Conservation (phyloP, 1,140 invertebrate genomes). For the Drosophila sechellia region DNA sequence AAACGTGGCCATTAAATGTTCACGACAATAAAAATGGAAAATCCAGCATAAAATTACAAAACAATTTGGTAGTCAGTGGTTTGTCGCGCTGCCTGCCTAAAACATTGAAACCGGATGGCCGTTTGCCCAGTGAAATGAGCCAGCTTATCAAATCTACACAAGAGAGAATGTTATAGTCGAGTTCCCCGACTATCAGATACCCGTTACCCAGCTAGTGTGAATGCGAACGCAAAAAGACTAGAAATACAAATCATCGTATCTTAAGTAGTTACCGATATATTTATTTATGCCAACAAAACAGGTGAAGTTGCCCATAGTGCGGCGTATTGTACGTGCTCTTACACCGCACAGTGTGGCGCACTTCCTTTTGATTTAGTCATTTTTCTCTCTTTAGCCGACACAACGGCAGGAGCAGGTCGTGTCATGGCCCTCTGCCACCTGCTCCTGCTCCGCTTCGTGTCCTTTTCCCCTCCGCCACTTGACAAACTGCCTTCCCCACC, state of each 20-base stretch:
- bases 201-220: too few species aligned
- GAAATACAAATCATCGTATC: too few species aligned
- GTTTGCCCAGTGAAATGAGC: constrained; percentile 53
- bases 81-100: constrained; percentile 74
- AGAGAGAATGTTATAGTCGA: too few species aligned
- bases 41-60: constrained; percentile 47
- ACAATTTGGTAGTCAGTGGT: constrained; percentile 38
- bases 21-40: constrained; percentile 50
- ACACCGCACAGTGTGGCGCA: constrained; percentile 78
- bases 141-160: constrained; percentile 64
- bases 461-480: constrained; percentile 39
- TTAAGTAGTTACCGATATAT: too few species aligned
- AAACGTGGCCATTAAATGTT: constrained; percentile 27
- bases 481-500: constrained; percentile 44
- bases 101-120: constrained; percentile 72
- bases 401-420: constrained; percentile 51
- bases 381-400: constrained; percentile 83
- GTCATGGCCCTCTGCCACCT: constrained; percentile 34
- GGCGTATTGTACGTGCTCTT: constrained; percentile 76
- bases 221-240: too few species aligned
- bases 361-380: constrained; percentile 84
- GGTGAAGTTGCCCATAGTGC: not conserved
- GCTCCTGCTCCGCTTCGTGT: not conserved
- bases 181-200: too few species aligned
- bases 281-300: too few species aligned